Evolutionary conservation across 1,140 invertebrate genomes (phyloP).

Genomic region (Heliconius nattereri): DNA sequence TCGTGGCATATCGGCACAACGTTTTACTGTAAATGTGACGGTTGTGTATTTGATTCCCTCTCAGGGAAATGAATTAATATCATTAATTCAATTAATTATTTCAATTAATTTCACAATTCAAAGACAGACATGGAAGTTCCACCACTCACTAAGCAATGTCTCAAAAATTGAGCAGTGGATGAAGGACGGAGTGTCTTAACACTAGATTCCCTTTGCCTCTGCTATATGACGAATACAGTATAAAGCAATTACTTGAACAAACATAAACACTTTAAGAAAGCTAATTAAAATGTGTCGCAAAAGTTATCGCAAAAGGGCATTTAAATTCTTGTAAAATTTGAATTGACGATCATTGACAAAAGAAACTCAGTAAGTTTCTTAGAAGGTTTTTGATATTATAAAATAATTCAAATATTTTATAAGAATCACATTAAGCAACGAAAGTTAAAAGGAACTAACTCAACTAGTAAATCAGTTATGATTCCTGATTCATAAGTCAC

Average conservation of each 20-base stretch:
- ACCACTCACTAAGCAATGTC: too few species aligned
- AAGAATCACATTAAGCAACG: background rate
- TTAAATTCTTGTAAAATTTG: background rate
- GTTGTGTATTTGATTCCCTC: too few species aligned
- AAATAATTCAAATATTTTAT: background rate
- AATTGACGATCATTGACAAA: background rate
- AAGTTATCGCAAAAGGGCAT: background rate
- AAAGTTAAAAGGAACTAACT: background rate
- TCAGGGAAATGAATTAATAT: too few species aligned
- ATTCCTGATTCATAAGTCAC: background rate
- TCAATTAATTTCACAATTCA: too few species aligned
- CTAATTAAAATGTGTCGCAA: background rate
- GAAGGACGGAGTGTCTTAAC: too few species aligned
- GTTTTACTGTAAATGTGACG: too few species aligned
- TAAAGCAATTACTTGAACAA: background rate
- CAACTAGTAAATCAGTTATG: background rate
- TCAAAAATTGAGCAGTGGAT: too few species aligned
- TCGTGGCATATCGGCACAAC: too few species aligned
- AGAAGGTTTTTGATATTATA: background rate
- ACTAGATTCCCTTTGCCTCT: background rate
- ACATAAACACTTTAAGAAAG: too few species aligned
- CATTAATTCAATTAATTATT: too few species aligned
- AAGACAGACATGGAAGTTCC: too few species aligned
- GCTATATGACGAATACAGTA: too few species aligned
- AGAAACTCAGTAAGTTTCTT: background rate